phyloP scores from a whole-genome alignment of 2,888 invertebrate genomes.

The Copidosoma aretas region DNA sequence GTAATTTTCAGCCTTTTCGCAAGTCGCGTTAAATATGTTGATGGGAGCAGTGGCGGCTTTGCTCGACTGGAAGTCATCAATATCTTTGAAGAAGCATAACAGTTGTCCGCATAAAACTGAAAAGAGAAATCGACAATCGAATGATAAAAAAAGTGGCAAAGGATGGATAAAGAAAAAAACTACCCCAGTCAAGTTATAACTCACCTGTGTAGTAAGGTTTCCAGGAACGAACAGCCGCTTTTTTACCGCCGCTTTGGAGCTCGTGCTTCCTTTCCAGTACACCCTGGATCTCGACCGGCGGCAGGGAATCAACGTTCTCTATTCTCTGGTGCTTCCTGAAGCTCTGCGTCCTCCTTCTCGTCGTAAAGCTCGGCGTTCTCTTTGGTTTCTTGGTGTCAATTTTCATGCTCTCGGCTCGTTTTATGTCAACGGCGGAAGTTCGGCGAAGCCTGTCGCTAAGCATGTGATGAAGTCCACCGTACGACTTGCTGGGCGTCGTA shows the following conservation, averaged over 20 bases:
- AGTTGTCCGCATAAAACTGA: constrained; percentile 92
- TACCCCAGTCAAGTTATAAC: too few relatives aligned
- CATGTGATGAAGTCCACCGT: constrained; percentile 69
- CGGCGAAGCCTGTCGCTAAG: constrained; percentile 73
- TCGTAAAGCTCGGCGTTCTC: constrained; percentile 94
- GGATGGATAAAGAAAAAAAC: too few relatives aligned
- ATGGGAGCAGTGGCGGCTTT: constrained; percentile 89
- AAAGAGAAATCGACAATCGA: constrained; percentile 16
- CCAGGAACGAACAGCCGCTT: constrained; percentile 95
- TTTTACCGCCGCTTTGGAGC: constrained; percentile 89
- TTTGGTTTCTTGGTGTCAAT: constrained; percentile 81
- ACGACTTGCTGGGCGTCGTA: constrained; percentile 61
- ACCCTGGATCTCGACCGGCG: constrained; percentile 92
- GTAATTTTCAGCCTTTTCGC: constrained; percentile 90
- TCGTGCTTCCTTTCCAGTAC: constrained; percentile 94
- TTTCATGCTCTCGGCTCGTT: constrained; percentile 91
- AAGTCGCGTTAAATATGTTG: constrained; percentile 74
- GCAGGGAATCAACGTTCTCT: constrained; percentile 70
- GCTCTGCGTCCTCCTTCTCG: constrained; percentile 85
- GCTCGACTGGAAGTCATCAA: constrained; percentile 85
- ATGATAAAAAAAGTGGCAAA: not conserved
- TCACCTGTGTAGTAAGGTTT: constrained; percentile 83
- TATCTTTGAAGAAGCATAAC: constrained; percentile 96
- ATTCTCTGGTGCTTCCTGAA: constrained; percentile 77
- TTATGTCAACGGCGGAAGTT: constrained; percentile 66